Evolutionary conservation across 2,113 vertebrate genomes (phyloP).

Genomic region (Taxidea taxus): DNA sequence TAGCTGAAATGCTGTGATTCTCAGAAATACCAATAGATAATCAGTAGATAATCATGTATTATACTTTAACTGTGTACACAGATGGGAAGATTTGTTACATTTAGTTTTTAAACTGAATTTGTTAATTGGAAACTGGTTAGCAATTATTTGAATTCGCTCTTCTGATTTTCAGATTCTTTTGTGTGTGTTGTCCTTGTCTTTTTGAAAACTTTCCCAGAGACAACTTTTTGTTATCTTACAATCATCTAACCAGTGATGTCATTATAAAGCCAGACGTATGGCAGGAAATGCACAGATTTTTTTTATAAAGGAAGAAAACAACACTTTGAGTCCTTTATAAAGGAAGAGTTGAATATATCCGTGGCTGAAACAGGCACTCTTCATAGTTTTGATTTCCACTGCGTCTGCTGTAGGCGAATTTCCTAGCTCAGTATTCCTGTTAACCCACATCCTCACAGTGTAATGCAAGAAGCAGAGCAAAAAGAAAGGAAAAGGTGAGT

Average conservation of each 20-base stretch:
- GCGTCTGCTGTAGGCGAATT: neutral
- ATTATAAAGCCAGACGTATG: neutral
- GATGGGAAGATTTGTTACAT: neutral
- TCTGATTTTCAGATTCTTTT: neutral
- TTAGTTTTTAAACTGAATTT: neutral
- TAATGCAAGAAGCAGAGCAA: slow-evolving; percentile 14
- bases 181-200: neutral
- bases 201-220: neutral
- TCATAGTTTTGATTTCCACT: slow-evolving; percentile 30
- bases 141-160: neutral
- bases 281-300: neutral
- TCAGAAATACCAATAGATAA: neutral
- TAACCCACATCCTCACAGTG: neutral
- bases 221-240: neutral
- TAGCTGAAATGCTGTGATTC: neutral
- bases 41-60: neutral
- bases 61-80: neutral
- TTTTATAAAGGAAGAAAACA: neutral
- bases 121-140: neutral
- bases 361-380: neutral
- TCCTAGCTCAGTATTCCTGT: slow-evolving; percentile 4
- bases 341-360: neutral
- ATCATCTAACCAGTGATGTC: neutral
- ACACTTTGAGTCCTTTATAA: neutral
- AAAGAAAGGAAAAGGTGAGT: slow-evolving; percentile 38